Conservation (phyloP, 2,797 vertebrate species). For the Ispidina lecontei region DNA sequence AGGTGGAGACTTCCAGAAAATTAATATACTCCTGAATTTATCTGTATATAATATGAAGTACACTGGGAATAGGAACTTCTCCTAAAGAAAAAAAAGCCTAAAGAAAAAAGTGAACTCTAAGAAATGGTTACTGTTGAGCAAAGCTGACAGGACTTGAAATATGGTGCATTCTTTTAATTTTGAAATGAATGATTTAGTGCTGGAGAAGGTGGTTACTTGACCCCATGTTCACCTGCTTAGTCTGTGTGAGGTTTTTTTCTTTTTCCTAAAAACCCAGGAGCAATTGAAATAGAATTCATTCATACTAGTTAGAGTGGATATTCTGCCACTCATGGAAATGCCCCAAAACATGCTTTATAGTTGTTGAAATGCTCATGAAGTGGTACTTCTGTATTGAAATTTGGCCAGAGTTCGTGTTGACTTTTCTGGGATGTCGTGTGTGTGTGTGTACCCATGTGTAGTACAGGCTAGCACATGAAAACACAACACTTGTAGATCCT, state of each 20-base stretch:
- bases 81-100: no score
- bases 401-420: neutral
- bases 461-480: neutral
- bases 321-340: neutral
- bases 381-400: neutral
- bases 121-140: neutral
- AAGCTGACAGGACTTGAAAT: neutral
- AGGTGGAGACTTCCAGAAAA: neutral
- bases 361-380: neutral
- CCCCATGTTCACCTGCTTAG: neutral
- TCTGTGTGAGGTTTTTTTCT: neutral
- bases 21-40: neutral
- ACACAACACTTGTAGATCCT: neutral
- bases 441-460: fast-evolving
- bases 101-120: neutral
- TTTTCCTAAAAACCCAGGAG: neutral
- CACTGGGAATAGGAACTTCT: neutral
- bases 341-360: neutral
- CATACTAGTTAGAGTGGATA: neutral
- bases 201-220: neutral
- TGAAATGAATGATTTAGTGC: neutral
- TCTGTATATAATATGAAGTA: neutral
- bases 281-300: neutral
- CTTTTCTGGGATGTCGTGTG: neutral
- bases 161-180: neutral